Conservation (phyloP, 2,113 vertebrate genomes). For the Mobula hypostoma region DNA sequence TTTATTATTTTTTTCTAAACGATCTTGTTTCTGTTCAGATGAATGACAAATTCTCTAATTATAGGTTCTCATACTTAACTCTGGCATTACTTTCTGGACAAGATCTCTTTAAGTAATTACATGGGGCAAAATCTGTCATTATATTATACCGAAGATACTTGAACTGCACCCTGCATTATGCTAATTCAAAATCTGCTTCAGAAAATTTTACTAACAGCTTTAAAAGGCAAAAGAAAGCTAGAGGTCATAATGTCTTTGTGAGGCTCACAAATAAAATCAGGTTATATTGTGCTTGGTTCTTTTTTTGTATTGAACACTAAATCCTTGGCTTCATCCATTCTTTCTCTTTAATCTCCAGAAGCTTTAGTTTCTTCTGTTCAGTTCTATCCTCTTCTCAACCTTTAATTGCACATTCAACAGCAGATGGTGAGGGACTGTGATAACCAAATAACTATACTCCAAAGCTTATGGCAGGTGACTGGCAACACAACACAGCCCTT, state of each 20-base stretch:
- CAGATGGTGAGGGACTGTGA: neutral
- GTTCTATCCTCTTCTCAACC: neutral
- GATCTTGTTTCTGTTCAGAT: too few species aligned
- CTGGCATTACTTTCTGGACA: neutral
- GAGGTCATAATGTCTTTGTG: neutral
- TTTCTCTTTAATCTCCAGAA: neutral
- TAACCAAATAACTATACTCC: neutral
- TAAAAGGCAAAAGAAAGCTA: neutral
- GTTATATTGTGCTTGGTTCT: neutral
- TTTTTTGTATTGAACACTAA: neutral
- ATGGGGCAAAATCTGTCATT: neutral
- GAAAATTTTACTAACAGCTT: neutral
- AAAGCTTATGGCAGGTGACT: neutral
- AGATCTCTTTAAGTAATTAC: neutral
- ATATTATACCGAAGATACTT: neutral
- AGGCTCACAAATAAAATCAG: neutral
- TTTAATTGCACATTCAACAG: neutral
- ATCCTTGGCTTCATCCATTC: neutral
- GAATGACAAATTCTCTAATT: neutral
- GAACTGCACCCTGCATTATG: neutral
- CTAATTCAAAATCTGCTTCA: neutral
- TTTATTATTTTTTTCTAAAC: neutral
- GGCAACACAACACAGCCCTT: neutral
- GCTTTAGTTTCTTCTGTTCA: neutral
- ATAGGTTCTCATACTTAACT: neutral